Evolutionary conservation across 1,140 invertebrate genomes (phyloP).

Genomic region (Phenacoccus solenopsis): DNA sequence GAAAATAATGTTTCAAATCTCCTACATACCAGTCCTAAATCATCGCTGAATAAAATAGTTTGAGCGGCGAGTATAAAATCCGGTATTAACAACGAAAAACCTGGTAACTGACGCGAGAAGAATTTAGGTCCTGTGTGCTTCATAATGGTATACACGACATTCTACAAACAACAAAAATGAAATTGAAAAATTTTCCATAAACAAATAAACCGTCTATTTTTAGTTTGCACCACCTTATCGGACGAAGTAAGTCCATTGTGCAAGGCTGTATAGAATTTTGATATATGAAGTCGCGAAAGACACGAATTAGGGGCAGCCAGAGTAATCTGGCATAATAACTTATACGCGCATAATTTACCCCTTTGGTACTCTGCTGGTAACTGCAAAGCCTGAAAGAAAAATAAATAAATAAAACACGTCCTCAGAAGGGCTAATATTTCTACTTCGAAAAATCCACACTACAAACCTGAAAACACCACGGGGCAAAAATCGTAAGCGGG

Average conservation of each 20-base stretch:
- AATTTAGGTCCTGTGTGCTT: constrained; percentile 65
- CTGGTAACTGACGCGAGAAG: constrained; percentile 75
- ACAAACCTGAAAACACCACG: constrained; percentile 78
- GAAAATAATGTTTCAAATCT: constrained; percentile 17
- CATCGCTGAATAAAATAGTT: constrained; percentile 65
- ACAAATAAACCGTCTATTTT: constrained; percentile 23
- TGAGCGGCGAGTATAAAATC: constrained; percentile 86
- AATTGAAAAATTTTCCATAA: constrained; percentile 19
- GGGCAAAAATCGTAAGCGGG: constrained; percentile 66
- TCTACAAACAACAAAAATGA: constrained; percentile 33
- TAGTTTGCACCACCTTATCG: no score
- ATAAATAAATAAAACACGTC: not conserved
- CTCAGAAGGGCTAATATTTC: no score
- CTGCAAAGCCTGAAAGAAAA: constrained; percentile 43
- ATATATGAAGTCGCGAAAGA: constrained; percentile 53
- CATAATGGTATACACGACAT: constrained; percentile 48
- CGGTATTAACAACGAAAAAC: constrained; percentile 69
- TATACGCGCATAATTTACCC: constrained; percentile 66
- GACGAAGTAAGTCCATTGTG: constrained; percentile 55
- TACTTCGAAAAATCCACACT: no score
- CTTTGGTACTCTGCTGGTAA: constrained; percentile 49
- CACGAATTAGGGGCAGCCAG: constrained; percentile 38
- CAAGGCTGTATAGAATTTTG: constrained; percentile 75
- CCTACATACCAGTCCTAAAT: constrained; percentile 52
- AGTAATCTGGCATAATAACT: constrained; percentile 60